Base-by-base conservation (phyloP, 2,113 vertebrate species). In the Hippocampus mohnikei region DNA sequence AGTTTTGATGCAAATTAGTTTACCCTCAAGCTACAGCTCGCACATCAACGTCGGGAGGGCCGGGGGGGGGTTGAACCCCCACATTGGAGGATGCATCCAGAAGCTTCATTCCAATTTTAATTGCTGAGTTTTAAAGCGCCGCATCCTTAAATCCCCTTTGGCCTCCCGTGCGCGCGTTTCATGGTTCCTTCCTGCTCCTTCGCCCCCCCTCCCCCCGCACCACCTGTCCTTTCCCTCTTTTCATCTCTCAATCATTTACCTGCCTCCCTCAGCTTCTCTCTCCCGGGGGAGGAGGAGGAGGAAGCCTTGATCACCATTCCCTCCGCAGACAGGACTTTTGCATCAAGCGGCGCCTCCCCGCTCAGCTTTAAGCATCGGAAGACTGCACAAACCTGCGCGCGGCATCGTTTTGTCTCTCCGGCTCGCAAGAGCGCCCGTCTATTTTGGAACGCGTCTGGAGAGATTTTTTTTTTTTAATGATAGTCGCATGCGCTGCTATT, bases 391-490 rank as follows among this genome's bases (percentile, higher is more conserved):
- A 59, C 12, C 67, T 16, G 68, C 62, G 61, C 23, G 48, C 52
- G 29, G 25, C 23, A 46, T 10, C 5, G 16, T 46, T 46, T 65
- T 46, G 41, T 65, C 63, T 27, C 42, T 48, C 42, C 46, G 21
- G 46, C 63, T 59, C 42, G 61, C 67, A 66, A 55, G 69, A 56
- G 10, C 76, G 81, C 62, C 74, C 82, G 76, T 84, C 85, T 81
- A 85, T 81, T 70, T 72, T 73, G 42, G 69, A 78, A 73, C 60
- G 73, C 62, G 75, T 76, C 76, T 82, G 66, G 65, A 73, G 88
- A 84, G 83, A 84, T 81, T n/a, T 83, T 80, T 84, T 76, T 44
- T 84, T 80, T 84, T 75, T 85, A 88, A 89, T 89, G 85, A 86
- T 86, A 85, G 67, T 37, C 66, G 61, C 69, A 48, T 55, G 75